phyloP scores from a whole-genome alignment of 2,888 invertebrate genomes.

The Aspidapion aeneum region DNA sequence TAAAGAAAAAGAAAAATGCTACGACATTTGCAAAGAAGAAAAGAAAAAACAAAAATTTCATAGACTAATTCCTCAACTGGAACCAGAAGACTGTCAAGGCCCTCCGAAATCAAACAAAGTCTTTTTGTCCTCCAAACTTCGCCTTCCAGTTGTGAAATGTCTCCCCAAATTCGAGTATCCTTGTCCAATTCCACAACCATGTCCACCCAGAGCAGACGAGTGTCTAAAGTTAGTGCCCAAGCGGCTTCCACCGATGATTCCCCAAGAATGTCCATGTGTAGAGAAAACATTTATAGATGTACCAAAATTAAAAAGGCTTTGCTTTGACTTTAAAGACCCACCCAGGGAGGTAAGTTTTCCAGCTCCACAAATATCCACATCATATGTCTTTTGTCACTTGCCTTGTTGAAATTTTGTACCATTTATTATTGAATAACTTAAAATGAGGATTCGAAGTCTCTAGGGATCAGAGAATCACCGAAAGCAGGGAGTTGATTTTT shows the following conservation, averaged over 20 bases:
- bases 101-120: conserved; percentile 8
- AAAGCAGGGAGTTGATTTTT: too few species aligned
- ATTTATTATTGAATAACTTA: too few species aligned
- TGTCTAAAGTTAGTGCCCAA: conserved; percentile 23
- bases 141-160: conserved; percentile 19
- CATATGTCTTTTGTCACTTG: too few species aligned
- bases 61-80: neutral
- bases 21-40: neutral
- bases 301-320: conserved; percentile 25
- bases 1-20: neutral
- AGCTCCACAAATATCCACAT: too few species aligned
- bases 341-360: conserved; percentile 19
- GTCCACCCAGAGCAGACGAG: conserved; percentile 27
- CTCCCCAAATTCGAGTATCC: conserved; percentile 10
- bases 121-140: conserved; percentile 23
- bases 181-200: conserved; percentile 13
- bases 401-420: too few species aligned
- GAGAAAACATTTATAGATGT: conserved; percentile 20
- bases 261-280: conserved; percentile 25
- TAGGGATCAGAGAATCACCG: too few species aligned
- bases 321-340: conserved; percentile 28
- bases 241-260: conserved; percentile 23
- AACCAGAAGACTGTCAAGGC: conserved; percentile 18
- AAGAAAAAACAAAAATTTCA: neutral
- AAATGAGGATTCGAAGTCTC: too few species aligned